Conservation (phyloP, 2,113 vertebrate genomes). For the Oenanthe oenanthe region DNA sequence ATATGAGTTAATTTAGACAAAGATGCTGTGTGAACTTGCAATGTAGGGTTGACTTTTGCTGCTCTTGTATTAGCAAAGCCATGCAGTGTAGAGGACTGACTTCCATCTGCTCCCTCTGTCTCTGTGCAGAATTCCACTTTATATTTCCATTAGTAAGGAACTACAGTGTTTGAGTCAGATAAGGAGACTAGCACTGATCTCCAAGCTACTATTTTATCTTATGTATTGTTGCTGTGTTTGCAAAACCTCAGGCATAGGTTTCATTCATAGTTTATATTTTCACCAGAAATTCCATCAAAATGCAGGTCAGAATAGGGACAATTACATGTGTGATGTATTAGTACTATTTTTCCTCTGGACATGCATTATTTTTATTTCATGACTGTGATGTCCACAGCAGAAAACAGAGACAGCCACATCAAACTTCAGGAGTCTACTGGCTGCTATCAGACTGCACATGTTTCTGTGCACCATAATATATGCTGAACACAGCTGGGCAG, state of each 20-base stretch:
- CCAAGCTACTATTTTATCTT: not conserved
- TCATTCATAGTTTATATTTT: not conserved
- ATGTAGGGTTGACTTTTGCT: not conserved
- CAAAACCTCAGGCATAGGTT: not conserved
- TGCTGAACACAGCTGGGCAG: not conserved
- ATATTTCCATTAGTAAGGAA: not conserved
- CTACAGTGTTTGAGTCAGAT: not conserved
- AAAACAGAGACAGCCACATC: not conserved
- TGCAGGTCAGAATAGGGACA: not conserved
- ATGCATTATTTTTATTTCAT: not conserved
- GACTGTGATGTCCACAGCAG: not conserved
- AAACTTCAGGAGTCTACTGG: not conserved
- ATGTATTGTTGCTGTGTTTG: not conserved
- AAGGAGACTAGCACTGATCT: not conserved
- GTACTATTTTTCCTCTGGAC: not conserved
- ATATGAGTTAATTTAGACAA: not conserved
- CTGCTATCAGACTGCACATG: not conserved
- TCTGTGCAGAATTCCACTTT: not conserved
- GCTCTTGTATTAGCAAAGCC: not conserved
- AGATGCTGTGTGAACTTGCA: not conserved
- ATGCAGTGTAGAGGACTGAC: not conserved
- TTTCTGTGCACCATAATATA: not conserved
- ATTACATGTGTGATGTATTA: fast-evolving
- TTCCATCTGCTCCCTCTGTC: not conserved
- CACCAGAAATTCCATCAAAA: not conserved